phyloP scores from a whole-genome alignment of 2,797 vertebrate genomes.

The Coregonus sp. region DNA sequence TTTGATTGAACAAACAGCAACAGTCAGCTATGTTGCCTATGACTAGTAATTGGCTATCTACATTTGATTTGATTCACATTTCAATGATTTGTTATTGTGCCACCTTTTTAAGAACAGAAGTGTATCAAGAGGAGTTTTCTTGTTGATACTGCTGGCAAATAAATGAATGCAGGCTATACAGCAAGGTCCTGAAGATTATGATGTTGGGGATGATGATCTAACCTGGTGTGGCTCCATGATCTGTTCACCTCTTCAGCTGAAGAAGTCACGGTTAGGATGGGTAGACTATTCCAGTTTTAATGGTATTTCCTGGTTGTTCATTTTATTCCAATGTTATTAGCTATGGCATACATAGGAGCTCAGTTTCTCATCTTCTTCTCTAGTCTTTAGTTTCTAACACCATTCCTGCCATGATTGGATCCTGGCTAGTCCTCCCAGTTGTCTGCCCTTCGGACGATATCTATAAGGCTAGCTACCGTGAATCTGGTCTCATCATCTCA shows the following conservation, averaged over 20 bases:
- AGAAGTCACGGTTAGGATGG: neutral
- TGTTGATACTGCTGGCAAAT: neutral
- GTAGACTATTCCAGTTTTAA: neutral
- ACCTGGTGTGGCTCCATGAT: neutral
- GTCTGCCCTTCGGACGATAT: neutral
- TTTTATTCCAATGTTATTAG: neutral
- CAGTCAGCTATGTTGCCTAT: neutral
- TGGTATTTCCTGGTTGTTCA: neutral
- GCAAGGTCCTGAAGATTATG: neutral
- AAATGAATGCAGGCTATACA: neutral
- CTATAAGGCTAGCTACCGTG: neutral
- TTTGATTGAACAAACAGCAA: neutral
- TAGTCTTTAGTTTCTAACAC: neutral
- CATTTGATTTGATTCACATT: no score
- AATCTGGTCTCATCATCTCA: neutral
- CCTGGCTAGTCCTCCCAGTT: neutral
- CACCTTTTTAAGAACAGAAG: neutral
- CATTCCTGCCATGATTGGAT: neutral
- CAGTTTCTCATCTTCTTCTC: neutral
- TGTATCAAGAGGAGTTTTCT: neutral
- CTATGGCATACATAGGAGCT: neutral
- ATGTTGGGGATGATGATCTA: neutral
- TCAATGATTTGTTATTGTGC: neutral
- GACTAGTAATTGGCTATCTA: no score
- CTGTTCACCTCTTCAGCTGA: neutral